Evolutionary conservation across 2,113 vertebrate species (phyloP).

Genomic region (Aviceda subcristata): DNA sequence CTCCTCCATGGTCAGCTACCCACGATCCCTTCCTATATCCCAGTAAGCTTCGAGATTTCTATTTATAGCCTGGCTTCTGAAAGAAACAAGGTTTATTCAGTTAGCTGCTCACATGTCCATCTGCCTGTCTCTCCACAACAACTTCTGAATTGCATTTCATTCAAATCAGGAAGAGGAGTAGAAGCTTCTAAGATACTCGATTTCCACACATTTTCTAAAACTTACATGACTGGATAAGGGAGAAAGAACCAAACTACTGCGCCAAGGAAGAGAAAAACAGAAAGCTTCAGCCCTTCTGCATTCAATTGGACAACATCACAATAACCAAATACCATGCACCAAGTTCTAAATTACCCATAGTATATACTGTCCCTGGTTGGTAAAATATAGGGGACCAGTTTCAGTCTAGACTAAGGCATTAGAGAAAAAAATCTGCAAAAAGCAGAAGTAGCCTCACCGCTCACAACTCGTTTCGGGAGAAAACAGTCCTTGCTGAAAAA

Average conservation of each 20-base stretch:
- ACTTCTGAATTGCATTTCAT: not conserved
- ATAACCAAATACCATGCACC: not conserved
- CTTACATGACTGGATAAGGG: not conserved
- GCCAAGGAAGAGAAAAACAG: not conserved
- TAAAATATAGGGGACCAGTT: not conserved
- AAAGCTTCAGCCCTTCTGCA: not conserved
- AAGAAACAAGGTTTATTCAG: not conserved
- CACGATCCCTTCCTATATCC: not conserved
- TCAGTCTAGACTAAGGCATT: not conserved
- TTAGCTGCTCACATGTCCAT: not conserved
- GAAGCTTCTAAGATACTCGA: not conserved
- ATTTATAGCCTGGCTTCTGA: not conserved
- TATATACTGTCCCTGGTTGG: not conserved
- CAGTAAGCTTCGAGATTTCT: not conserved
- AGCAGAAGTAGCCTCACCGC: not conserved
- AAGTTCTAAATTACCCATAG: not conserved
- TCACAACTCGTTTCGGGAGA: not conserved
- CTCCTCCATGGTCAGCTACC: not conserved
- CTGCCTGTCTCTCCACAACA: not conserved
- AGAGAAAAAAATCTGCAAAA: not conserved
- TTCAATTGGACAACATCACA: not conserved
- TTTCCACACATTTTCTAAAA: not conserved
- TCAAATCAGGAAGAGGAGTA: not conserved
- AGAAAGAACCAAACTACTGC: not conserved
- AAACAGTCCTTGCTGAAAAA: not conserved